phyloP scores from a whole-genome alignment of 2,797 vertebrate genomes.

The Sternotherus odoratus region DNA sequence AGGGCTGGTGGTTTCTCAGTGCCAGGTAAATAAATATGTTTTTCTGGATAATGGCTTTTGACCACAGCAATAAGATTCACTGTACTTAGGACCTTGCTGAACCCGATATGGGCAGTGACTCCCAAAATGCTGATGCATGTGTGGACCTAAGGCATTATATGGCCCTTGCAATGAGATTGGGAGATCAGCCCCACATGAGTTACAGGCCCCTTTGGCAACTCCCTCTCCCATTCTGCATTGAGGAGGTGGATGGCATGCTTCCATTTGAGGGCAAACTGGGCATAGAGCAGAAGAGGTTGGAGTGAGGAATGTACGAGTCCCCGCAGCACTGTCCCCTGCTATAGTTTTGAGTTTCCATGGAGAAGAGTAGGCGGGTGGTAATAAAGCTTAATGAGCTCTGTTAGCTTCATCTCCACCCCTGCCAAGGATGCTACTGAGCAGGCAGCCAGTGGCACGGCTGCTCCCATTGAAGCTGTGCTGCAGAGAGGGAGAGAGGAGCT shows the following conservation, averaged over 20 bases:
- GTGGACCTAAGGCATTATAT: neutral
- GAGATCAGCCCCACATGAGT: neutral
- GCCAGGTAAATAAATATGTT: neutral
- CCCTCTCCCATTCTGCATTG: neutral
- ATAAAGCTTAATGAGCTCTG: constrained; percentile 4
- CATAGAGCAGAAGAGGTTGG: neutral
- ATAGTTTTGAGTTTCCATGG: fast-evolving
- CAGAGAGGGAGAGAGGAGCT: neutral
- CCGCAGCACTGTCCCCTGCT: neutral
- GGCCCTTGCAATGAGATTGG: neutral
- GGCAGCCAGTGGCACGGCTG: neutral
- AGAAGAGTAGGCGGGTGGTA: fast-evolving
- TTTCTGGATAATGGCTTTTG: neutral
- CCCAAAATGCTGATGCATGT: neutral
- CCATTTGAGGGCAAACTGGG: neutral
- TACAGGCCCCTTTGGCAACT: neutral
- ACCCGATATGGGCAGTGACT: neutral
- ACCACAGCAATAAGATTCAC: neutral
- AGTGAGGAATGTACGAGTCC: neutral
- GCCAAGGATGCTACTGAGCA: neutral
- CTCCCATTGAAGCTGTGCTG: neutral
- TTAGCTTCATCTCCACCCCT: neutral
- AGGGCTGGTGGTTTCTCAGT: neutral
- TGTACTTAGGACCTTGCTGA: neutral
- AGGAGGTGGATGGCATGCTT: neutral